Conservation (phyloP, 2,888 invertebrate species). For the Nephrocerus scutellatus region DNA sequence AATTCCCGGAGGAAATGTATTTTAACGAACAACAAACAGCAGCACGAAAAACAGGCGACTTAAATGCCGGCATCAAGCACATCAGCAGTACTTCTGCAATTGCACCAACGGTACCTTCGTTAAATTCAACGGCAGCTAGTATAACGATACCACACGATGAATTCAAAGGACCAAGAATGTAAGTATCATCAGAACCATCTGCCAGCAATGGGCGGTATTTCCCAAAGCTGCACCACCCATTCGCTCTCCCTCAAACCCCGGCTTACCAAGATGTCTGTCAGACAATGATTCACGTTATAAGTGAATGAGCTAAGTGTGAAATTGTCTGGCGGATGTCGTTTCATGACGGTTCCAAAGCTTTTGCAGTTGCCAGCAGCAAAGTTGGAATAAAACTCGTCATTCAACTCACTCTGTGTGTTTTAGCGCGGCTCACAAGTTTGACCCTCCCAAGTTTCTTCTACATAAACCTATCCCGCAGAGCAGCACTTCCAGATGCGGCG, state of each 20-base stretch:
- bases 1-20: constrained; percentile 31
- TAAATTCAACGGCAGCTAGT: background rate
- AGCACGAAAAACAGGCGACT: constrained; percentile 14
- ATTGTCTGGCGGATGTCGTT: no score
- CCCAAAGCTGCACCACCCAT: no score
- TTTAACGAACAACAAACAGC: constrained; percentile 21
- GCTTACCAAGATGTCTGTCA: background rate
- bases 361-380: no score
- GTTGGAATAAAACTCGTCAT: no score
- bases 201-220: constrained; percentile 8
- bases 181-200: constrained; percentile 29
- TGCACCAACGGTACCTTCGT: constrained; percentile 2
- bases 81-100: constrained; percentile 11
- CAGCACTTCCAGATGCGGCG: no score
- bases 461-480: no score
- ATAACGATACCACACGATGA: constrained; percentile 20
- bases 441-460: no score
- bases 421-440: no score
- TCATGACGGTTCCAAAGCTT: no score
- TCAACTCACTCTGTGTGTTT: no score
- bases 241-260: constrained; percentile 1
- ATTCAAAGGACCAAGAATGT: constrained; percentile 44
- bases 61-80: constrained; percentile 22
- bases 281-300: no score
- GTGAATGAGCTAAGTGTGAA: no score